These are phyloP conservation scores for Desmophyllum pertusum DNA, from an alignment of 92 coral and sea anemone genomes.

Conservation along the genomic window DNA sequence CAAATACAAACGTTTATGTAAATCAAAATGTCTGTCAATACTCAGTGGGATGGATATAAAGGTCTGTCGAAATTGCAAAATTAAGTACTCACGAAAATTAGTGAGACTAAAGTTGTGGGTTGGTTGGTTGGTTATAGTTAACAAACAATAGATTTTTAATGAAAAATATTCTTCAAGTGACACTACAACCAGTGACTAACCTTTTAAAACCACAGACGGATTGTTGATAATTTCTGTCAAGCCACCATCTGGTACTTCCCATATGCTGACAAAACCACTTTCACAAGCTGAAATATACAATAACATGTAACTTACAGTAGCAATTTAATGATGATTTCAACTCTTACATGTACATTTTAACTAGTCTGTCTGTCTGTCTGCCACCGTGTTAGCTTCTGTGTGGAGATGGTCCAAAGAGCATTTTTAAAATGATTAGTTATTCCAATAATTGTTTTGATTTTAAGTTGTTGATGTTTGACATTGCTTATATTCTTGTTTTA, in stretches of 20 bases:
- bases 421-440: too few species aligned
- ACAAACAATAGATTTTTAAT: neutral
- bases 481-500: neutral
- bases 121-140: too few species aligned
- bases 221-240: conserved; percentile 73
- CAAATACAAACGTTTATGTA: neutral
- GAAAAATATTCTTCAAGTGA: neutral
- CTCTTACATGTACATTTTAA: too few species aligned
- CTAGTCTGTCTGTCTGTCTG: too few species aligned
- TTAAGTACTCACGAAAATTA: too few species aligned
- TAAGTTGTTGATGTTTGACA: neutral
- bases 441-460: neutral
- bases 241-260: conserved; percentile 87
- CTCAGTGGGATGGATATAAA: too few species aligned
- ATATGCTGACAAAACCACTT: conserved; percentile 76
- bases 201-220: conserved; percentile 71
- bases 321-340: too few species aligned
- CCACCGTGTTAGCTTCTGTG: too few species aligned
- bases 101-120: too few species aligned
- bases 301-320: neutral
- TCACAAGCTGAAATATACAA: conserved; percentile 76
- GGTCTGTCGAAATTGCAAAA: too few species aligned
- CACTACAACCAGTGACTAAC: conserved; percentile 24
- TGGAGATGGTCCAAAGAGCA: too few species aligned
- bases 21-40: too few species aligned